phyloP scores from a whole-genome alignment of 2,113 vertebrate genomes.

The Podarcis raffonei region DNA sequence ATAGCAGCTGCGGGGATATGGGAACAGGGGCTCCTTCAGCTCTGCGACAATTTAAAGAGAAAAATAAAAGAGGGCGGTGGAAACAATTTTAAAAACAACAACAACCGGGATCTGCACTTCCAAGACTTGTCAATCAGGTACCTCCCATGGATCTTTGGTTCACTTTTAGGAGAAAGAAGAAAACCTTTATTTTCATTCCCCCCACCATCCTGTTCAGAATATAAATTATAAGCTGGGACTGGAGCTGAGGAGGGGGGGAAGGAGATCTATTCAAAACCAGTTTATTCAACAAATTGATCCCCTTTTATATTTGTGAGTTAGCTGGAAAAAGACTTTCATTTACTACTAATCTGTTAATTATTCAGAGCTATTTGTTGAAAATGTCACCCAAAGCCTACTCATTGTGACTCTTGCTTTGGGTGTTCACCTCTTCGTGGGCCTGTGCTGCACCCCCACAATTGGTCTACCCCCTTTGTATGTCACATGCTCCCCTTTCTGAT shows the following conservation, averaged over 20 bases:
- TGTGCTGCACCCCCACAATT: background rate
- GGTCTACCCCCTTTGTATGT: slow-evolving; percentile 16
- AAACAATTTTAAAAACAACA: background rate
- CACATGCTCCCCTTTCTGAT: slow-evolving; percentile 27
- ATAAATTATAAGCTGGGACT: slow-evolving; percentile 6
- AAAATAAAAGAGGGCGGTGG: background rate
- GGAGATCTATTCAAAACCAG: background rate
- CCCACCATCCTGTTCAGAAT: background rate
- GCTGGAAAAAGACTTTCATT: slow-evolving; percentile 30
- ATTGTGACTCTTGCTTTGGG: slow-evolving; percentile 29
- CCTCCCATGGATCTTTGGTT: background rate
- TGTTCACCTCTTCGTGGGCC: slow-evolving; percentile 13
- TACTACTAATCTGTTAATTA: slow-evolving; percentile 35
- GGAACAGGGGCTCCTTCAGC: background rate
- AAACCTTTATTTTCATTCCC: slow-evolving; percentile 18
- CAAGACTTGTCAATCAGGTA: slow-evolving; percentile 8
- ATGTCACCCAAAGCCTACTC: slow-evolving; percentile 1
- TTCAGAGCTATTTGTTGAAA: background rate
- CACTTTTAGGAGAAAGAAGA: slow-evolving; percentile 2
- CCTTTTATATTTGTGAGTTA: slow-evolving; percentile 34
- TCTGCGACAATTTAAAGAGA: slow-evolving; percentile 14
- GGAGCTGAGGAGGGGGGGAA: background rate
- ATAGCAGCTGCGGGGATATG: slow-evolving; percentile 4
- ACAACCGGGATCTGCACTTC: slow-evolving; percentile 2
- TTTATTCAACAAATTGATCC: slow-evolving; percentile 17